Base-by-base conservation (phyloP, 2,888 invertebrate species). In the Iphiclides podalirius region DNA sequence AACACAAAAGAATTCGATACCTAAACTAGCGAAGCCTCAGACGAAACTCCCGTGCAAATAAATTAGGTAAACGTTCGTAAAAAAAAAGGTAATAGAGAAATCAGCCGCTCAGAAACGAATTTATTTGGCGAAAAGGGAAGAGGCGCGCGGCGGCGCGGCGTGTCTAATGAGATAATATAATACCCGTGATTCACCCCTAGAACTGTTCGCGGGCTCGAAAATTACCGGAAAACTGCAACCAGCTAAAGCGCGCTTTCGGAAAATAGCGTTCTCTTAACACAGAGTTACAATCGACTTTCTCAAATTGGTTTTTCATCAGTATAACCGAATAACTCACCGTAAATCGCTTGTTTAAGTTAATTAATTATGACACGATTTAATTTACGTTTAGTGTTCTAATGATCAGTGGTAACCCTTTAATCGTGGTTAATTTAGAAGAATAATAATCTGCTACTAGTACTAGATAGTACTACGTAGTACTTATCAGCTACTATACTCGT, bases 141-240 rank as follows among this genome's bases (percentile, higher is more conserved):
- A 67, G 71, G 71, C 70, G 72, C 64, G 70, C 67, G 67, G 71
- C 74, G 68, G 66, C 70, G 75, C 73, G 73, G 79, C 85, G 82
- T 83, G 71, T 81, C 85, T 88, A 87, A 88, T 85, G 86, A 84
- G 84, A 85, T 86, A 87, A 87, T 82, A 81, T 85, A 83, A 88
- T 87, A 85, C 82, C 80, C 77, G 79, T 72, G 86, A 85, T 88
- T 87, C 78, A 64, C 74, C 72, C 71, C 67, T 67, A 71, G 72
- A 71, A 65, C 66, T 73, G 76, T 78, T 80, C 75, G 70, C 70
- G 67, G 70, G 69, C 75, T 79, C 76, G 74, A 78, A 80, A 83
- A 84, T 82, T 76, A 79, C 78, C 72, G 75, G 78, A 75, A 82
- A 86, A 84, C 81, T 84, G 83, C 81, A 82, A 62, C 64, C 67